Percentiles rank a stretch among this genome's conserved stretches.
These are phyloP conservation scores for Heteromurus nitidus DNA, from an alignment of 2,888 invertebrate species.

Conservation along the genomic window DNA sequence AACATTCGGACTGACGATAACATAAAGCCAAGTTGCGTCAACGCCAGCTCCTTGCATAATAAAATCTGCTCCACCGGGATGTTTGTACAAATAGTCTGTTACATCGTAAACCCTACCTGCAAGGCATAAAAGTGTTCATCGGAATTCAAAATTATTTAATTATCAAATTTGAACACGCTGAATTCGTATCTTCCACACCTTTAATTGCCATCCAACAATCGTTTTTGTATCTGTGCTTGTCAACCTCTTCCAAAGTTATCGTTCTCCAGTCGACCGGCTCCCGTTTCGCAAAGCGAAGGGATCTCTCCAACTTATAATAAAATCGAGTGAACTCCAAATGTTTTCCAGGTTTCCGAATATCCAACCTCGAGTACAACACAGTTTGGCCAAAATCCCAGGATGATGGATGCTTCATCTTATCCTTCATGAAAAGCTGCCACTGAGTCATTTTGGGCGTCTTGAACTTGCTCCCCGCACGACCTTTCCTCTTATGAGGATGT, in stretches of 20 bases:
- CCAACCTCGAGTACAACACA: conserved; percentile 6
- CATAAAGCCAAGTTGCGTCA: conserved; percentile 51
- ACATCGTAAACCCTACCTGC: conserved; percentile 63
- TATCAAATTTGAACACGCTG: not conserved
- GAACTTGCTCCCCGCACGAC: not conserved
- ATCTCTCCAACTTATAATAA: conserved; percentile 39
- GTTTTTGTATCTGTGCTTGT: conserved; percentile 48
- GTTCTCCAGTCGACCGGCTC: conserved; percentile 53
- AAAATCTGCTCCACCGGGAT: conserved; percentile 67
- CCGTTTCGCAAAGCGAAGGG: conserved; percentile 31
- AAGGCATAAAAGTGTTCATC: no score
- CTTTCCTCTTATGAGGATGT: not conserved
- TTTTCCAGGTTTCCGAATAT: conserved; percentile 13
- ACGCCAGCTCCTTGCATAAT: conserved; percentile 70
- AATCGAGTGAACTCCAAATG: conserved; percentile 46
- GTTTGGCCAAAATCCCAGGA: conserved; percentile 46
- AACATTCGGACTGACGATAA: no score
- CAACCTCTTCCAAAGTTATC: conserved; percentile 59
- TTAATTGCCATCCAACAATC: conserved; percentile 68
- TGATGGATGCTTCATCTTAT: conserved; percentile 10
- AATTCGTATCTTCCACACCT: conserved; percentile 23
- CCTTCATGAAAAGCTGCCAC: conserved; percentile 1
- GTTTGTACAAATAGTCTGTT: conserved; percentile 60
- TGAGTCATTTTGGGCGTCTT: not conserved
- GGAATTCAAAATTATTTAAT: not conserved